Base-by-base conservation (phyloP, 1,140 invertebrate species). In the Tetragonula clypearis region DNA sequence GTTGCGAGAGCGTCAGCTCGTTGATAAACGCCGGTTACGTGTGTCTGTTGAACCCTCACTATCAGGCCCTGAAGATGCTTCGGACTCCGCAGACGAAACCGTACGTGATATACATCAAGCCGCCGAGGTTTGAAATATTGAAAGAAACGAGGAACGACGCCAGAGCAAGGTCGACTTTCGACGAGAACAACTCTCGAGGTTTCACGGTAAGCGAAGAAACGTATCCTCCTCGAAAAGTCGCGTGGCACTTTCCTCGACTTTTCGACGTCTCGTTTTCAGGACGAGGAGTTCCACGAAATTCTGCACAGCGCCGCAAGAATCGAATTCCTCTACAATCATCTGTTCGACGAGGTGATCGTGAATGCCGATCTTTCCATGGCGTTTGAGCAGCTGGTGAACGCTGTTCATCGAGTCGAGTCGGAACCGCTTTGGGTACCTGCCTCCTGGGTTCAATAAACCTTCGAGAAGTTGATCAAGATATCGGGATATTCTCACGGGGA, bases 351-450 rank as follows among this genome's bases (percentile, higher is more conserved):
- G 90, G 96, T 97, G 76, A 97, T 99, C 35, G 96, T 99, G 4
- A 99, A 99, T 92, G 98, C 97, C 30, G 98, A 99, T 91, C 95
- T 99, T 73, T 96, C 97, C 4, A 96, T 96, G 73, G 98, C 99
- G 49, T 98, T 99, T 90, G 97, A 98, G 88, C 97, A 98, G 91
- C 96, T 99, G 6, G 95, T 99, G 11, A 96, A 96, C 86, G 96
- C 97, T 71, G 97, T 98, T 3, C 97, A 97, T 94, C 96, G 97
- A 91, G 96, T 99, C 26, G 98, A 99, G 94, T 98, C 97, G 6
- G 98, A 99, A 93, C 98, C 99, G 17, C 96, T 99, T 23, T 99
- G 99, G 99, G 98, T 99, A 23, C 99, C 99, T 19, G 97, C 97
- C 30, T 97, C 97, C 23, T 99, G 99, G 99, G 97, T 99, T 85